Evolutionary conservation across 2,113 vertebrate genomes (phyloP), one percentile per base, ranked within the genome.

Genomic region (Lophochroa leadbeateri): DNA sequence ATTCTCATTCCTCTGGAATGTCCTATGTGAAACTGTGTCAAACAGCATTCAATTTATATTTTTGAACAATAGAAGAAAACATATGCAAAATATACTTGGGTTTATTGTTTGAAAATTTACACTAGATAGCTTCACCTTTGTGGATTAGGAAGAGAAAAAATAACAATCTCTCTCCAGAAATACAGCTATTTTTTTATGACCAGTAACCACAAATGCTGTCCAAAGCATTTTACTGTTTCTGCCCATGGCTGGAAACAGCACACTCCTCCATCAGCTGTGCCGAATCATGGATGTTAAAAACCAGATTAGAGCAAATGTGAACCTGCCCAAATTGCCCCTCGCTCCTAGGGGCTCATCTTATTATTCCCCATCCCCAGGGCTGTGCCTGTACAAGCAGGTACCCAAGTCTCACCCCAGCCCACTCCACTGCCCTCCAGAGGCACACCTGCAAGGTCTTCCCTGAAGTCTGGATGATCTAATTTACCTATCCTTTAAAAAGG

Each of bases 161-260:
- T 15, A 63, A 44, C 43, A 60, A 14, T 37, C 18, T 60, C 29
- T 9, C 6, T 46, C 20, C 63, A 72, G 39, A 84, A 87, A 77
- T 19, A 31, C 88, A 74, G 39, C 37, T 68, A 3, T 19, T 53
- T 63, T 82, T 55, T 52, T 14, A 44, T 65, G 41, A 80, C 44
- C 8, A 31, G 27, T 23, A 19, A 0, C 41, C 78, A 74, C 55
- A 57, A 61, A 35, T 3, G 11, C 39, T 47, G 39, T 28, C 47
- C 63, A 35, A 43, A n/a, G 63, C 75, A 31, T 37, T 64, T 6
- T 11, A 9, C n/a, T 14, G 14, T 13, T 33, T 9, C 67, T 61
- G 29, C 4, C 55, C 3, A 0, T 2, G 33, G 39, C 46, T 35
- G 75, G 53, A 35, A 70, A 25, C 19, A 0, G 0, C 47, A 5